Percentiles rank a stretch among this genome's conserved stretches.
These are phyloP conservation scores for Andricus quercusramuli DNA, from an alignment of 2,888 invertebrate genomes.

Conservation along the genomic window DNA sequence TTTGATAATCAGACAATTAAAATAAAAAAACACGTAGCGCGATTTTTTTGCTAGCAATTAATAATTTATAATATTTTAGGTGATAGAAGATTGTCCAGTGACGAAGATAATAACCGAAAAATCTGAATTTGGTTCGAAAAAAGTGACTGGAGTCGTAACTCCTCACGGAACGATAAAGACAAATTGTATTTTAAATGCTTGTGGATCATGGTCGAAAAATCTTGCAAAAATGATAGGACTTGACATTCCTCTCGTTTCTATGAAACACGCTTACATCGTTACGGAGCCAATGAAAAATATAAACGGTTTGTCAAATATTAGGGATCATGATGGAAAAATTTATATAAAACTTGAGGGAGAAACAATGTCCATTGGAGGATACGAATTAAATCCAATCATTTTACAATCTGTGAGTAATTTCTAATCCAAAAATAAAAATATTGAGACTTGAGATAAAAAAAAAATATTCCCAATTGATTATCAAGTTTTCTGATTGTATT, in stretches of 20 bases:
- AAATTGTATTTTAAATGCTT: conserved; percentile 88
- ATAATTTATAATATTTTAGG: conserved; percentile 76
- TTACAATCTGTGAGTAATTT: conserved; percentile 83
- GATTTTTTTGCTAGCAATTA: too few species aligned
- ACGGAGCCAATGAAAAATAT: conserved; percentile 89
- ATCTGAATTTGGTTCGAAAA: conserved; percentile 83
- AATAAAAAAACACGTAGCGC: too few species aligned
- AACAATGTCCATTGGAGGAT: conserved; percentile 91
- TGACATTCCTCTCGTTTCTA: conserved; percentile 87
- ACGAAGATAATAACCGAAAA: conserved; percentile 85
- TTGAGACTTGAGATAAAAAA: background rate
- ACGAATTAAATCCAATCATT: conserved; percentile 91
- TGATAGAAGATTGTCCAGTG: conserved; percentile 88
- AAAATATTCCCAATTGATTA: too few species aligned
- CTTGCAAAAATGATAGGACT: conserved; percentile 85
- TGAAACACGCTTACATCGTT: conserved; percentile 94
- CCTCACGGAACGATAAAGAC: conserved; percentile 88
- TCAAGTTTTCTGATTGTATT: too few species aligned
- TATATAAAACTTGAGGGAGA: conserved; percentile 93
- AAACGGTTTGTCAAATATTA: conserved; percentile 88
- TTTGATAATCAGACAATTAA: too few species aligned
- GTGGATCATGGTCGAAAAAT: conserved; percentile 91
- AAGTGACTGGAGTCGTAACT: conserved; percentile 89
- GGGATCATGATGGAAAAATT: conserved; percentile 91
- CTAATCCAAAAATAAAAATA: background rate